Percentiles rank a stretch among this genome's conserved stretches.
Conservation (phyloP, 1,140 invertebrate genomes). For the Drosophila varians region DNA sequence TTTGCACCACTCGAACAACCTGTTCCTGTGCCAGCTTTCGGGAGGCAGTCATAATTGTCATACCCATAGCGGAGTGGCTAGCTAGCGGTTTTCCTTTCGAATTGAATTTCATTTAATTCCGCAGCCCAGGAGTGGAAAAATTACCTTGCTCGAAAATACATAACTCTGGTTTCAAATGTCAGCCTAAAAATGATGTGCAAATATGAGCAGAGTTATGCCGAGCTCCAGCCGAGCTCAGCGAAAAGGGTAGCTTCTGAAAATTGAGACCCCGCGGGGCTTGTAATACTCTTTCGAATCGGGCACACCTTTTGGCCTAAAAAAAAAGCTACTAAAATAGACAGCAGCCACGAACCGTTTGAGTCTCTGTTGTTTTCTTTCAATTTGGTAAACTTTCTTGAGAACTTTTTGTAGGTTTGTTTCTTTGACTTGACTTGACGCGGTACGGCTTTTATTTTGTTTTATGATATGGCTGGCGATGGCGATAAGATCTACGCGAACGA, state of each 20-base stretch:
- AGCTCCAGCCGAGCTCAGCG: conserved; percentile 25
- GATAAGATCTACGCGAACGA: conserved; percentile 76
- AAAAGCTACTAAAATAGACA: conserved; percentile 67
- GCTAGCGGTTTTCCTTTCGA: conserved; percentile 63
- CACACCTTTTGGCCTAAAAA: conserved; percentile 60
- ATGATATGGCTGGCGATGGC: conserved; percentile 56
- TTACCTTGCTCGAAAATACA: conserved; percentile 37
- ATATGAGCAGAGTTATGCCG: conserved; percentile 50
- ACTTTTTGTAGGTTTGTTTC: conserved; percentile 28
- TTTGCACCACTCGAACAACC: conserved; percentile 69
- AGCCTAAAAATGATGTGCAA: conserved; percentile 40
- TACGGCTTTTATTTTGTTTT: conserved; percentile 50
- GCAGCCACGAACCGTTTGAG: conserved; percentile 50
- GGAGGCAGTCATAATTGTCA: conserved; percentile 66
- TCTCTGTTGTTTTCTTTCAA: conserved; percentile 50
- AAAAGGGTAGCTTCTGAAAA: conserved; percentile 32
- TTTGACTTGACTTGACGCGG: conserved; percentile 2
- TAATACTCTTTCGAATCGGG: conserved; percentile 56
- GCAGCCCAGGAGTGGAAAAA: conserved; percentile 18
- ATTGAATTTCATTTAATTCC: conserved; percentile 79
- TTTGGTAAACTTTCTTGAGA: conserved; percentile 72
- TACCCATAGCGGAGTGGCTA: conserved; percentile 23
- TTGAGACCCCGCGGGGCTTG: conserved; percentile 35
- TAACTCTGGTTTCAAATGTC: conserved; percentile 76
- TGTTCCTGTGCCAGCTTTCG: conserved; percentile 39